Conservation (phyloP, 1,140 invertebrate species). For the Drosophila arawakana region DNA sequence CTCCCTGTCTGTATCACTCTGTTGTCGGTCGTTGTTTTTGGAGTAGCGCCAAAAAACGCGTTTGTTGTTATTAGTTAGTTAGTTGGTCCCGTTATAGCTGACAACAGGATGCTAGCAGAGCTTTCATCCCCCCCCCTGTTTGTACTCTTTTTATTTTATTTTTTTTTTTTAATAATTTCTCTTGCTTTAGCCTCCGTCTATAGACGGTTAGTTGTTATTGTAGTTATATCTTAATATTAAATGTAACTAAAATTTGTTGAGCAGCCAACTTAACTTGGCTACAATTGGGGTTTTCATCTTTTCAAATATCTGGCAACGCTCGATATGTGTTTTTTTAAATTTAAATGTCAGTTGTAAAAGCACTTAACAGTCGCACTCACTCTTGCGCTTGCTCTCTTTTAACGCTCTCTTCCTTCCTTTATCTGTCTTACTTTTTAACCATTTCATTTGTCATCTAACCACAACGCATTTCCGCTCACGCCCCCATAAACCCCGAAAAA, state of each 20-base stretch:
- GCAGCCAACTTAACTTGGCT: too few relatives aligned
- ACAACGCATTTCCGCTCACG: background rate
- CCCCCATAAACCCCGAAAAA: background rate
- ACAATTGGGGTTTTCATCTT: background rate
- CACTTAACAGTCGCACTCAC: background rate
- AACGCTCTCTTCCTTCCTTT: background rate
- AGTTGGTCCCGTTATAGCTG: slow-evolving; percentile 57
- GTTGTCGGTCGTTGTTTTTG: background rate
- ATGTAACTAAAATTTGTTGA: too few relatives aligned
- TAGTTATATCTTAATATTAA: too few relatives aligned
- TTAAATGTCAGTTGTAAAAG: slow-evolving; percentile 1
- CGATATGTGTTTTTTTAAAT: background rate
- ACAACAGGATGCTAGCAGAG: slow-evolving; percentile 55
- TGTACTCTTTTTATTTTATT: background rate
- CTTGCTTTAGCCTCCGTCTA: too few relatives aligned
- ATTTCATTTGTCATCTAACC: slow-evolving; percentile 11
- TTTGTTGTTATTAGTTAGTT: slow-evolving; percentile 24
- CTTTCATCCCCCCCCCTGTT: background rate
- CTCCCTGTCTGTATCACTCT: slow-evolving; percentile 13
- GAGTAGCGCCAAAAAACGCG: slow-evolving; percentile 4
- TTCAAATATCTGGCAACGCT: slow-evolving; percentile 6
- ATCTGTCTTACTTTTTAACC: background rate
- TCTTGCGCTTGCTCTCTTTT: background rate
- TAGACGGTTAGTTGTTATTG: too few relatives aligned
- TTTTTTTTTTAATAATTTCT: too few relatives aligned